Conservation (phyloP, 2,113 vertebrate genomes). For the Capreolus pygargus region DNA sequence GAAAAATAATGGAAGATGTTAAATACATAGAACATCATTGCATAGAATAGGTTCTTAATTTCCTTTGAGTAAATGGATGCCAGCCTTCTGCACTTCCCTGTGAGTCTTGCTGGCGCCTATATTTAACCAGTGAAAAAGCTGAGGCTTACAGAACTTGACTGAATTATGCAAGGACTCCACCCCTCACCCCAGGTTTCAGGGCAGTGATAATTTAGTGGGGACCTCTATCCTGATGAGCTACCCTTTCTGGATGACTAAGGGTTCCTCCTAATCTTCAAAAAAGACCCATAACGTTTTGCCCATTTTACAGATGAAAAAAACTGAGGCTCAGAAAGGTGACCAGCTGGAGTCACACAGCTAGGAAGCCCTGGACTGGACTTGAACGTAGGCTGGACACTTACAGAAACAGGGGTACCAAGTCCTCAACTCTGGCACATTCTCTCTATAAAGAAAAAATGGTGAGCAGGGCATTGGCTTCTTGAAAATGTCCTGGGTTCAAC, state of each 20-base stretch:
- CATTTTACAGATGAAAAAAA: background rate
- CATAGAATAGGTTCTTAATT: background rate
- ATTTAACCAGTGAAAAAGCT: background rate
- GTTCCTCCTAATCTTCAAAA: background rate
- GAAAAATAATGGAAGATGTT: background rate
- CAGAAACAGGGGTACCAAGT: too few species aligned
- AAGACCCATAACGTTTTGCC: background rate
- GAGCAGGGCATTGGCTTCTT: background rate
- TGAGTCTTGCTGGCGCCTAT: rapidly evolving
- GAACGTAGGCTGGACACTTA: background rate
- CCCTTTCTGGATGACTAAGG: background rate
- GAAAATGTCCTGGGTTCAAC: background rate
- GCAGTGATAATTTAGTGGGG: background rate
- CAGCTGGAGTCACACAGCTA: background rate
- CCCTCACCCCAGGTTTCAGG: background rate
- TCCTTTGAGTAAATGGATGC: background rate
- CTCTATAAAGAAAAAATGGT: background rate
- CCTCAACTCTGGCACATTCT: background rate
- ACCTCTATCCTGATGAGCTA: background rate
- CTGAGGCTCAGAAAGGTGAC: background rate
- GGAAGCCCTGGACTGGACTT: background rate
- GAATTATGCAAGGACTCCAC: background rate
- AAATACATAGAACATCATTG: background rate
- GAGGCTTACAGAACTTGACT: background rate
- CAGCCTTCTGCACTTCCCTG: background rate